Base-by-base conservation (phyloP, 1,140 invertebrate genomes). In the Bombus sibiricus region DNA sequence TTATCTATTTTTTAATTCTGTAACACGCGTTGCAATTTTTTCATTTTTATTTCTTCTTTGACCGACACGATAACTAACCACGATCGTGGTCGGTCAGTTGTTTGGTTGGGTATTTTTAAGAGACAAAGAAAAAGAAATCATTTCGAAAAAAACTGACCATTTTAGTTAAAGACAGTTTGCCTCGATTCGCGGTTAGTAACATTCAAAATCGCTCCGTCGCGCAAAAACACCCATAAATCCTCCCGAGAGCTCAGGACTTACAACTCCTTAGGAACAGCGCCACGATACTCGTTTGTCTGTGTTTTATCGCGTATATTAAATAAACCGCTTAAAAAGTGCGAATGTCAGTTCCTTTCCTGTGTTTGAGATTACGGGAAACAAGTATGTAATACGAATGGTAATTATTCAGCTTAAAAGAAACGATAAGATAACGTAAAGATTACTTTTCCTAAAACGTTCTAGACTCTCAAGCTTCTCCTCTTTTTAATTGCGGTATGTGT, bases 131-230 rank as follows among this genome's bases (percentile, higher is more conserved):
- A n/a, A 8, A 13, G 1, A 37, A 15, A 59, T 28, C 12, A 25
- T 47, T 64, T 34, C 3, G 25, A 32, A 37, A 18, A 18, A 59
- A 12, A 15, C 10, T 22, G 41, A 32, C 47, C 25, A 47, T 37
- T 82, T 76, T 73, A 39, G 75, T 83, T 78, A 57, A 47, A 86
- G 8, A 47, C 43, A 62, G 43, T 77, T 86, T 68, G 73, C 74
- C 72, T 62, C 39, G 18, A 39, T 53, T 37, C 18, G 66, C 43
- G 25, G n/a, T 41, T 57, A 76, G 37, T 28, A 39, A 75, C 47
- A 47, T 43, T 53, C 53, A 64, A 74, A 83, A 66, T 83, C 12
- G n/a, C n/a, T 32, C 32, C 9, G 43, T 57, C 28, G 18, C 59
- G 34, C 25, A 13, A 69, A 37, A 64, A 25, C n/a, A 57, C 0